Conservation (phyloP, 2,113 vertebrate species). For the Xiphophorus couchianus region DNA sequence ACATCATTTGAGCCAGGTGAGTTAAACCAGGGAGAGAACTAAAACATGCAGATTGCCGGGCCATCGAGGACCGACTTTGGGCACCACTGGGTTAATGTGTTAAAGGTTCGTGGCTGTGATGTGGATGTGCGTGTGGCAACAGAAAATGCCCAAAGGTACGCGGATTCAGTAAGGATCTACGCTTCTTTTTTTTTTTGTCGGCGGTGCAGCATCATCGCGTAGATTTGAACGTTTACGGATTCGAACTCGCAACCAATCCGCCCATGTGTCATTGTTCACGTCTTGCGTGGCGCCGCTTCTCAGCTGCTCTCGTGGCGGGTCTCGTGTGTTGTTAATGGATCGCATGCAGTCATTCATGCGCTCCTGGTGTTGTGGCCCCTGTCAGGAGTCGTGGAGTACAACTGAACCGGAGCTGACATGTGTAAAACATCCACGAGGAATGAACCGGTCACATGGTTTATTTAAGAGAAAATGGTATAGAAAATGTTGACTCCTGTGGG, state of each 20-base stretch:
- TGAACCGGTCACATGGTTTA: neutral
- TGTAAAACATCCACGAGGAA: neutral
- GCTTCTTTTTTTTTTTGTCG: neutral
- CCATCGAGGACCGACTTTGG: no score
- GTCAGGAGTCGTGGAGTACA: neutral
- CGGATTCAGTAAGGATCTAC: no score
- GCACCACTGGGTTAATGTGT: conserved; percentile 1
- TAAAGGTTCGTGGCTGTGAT: neutral
- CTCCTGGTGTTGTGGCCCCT: neutral
- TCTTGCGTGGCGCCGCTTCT: neutral
- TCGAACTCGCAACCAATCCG: neutral
- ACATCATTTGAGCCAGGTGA: no score
- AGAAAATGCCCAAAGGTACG: neutral
- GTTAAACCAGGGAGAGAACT: no score
- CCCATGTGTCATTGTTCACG: neutral
- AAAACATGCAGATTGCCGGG: no score
- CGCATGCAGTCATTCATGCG: conserved; percentile 47
- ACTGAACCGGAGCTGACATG: neutral
- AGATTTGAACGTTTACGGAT: neutral
- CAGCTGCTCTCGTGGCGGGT: conserved; percentile 6
- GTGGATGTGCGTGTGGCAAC: neutral
- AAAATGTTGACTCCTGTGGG: no score
- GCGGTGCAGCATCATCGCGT: no score
- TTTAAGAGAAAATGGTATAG: neutral
- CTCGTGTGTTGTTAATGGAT: conserved; percentile 61